Evolutionary conservation across 2,797 vertebrate genomes (phyloP).

Genomic region (Prionace glauca): DNA sequence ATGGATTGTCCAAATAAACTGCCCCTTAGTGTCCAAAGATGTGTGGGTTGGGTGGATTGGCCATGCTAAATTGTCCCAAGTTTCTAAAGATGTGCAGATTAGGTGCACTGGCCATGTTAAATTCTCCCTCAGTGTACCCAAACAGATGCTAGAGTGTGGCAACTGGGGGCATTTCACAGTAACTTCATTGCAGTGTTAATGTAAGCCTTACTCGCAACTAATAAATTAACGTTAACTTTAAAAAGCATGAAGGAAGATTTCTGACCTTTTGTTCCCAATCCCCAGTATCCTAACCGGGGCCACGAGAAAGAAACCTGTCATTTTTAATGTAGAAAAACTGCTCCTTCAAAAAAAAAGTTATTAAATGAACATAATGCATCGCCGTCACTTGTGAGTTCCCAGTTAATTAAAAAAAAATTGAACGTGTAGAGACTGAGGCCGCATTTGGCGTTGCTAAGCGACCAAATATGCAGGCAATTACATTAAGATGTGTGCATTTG

Average conservation of each 20-base stretch:
- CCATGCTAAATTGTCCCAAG: too few species aligned
- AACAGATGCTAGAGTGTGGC: too few species aligned
- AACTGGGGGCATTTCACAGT: too few species aligned
- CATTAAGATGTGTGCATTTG: neutral
- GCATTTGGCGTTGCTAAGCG: neutral
- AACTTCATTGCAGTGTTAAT: too few species aligned
- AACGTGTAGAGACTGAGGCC: neutral
- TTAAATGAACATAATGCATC: neutral
- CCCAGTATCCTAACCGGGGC: neutral
- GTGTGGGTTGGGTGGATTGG: too few species aligned
- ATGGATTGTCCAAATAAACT: too few species aligned
- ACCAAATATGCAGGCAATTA: neutral
- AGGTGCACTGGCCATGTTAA: too few species aligned
- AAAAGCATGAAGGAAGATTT: neutral
- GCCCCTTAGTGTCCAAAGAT: too few species aligned
- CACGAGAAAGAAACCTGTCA: neutral
- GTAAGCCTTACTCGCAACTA: too few species aligned
- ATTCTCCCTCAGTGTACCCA: too few species aligned
- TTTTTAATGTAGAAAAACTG: neutral
- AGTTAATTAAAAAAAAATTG: constrained; percentile 9
- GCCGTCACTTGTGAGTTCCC: neutral
- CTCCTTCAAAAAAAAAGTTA: neutral
- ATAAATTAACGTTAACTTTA: too few species aligned
- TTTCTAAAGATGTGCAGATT: too few species aligned
- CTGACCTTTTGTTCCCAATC: neutral